Evolutionary conservation across 2,113 vertebrate genomes (phyloP).

Genomic region (Tiliqua scincoides): DNA sequence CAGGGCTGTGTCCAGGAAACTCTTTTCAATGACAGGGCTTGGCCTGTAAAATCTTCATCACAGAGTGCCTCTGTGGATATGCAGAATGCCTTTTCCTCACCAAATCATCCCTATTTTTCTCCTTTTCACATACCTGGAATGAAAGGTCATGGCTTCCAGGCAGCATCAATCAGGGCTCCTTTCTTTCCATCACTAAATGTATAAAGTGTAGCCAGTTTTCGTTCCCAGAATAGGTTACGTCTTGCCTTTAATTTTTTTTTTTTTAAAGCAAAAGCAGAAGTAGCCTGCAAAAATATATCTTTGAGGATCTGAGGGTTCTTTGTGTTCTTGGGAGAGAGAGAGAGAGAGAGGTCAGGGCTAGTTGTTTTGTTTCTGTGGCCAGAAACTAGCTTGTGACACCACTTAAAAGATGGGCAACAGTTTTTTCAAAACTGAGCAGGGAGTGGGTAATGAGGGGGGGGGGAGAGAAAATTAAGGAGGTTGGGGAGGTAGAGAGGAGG

Average conservation of each 20-base stretch:
- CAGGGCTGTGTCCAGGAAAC: no score
- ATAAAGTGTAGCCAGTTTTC: neutral
- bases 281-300: neutral
- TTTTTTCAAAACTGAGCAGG: slow-evolving; percentile 15
- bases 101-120: neutral
- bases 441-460: slow-evolving; percentile 47
- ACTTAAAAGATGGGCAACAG: neutral
- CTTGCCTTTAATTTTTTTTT: neutral
- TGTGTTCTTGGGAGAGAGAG: neutral
- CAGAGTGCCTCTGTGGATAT: neutral
- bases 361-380: neutral
- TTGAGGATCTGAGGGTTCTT: neutral
- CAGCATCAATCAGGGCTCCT: neutral
- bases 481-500: slow-evolving; percentile 64
- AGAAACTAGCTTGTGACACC: slow-evolving; percentile 39
- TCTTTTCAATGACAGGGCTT: no score
- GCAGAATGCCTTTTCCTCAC: neutral
- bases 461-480: slow-evolving; percentile 37
- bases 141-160: neutral
- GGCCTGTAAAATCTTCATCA: neutral
- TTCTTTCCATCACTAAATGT: neutral
- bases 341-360: neutral
- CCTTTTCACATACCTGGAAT: neutral
- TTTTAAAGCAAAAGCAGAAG: neutral
- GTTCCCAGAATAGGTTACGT: neutral